These are phyloP conservation scores for Lysandra coridon DNA, from an alignment of 2,888 invertebrate genomes.

Conservation along the genomic window DNA sequence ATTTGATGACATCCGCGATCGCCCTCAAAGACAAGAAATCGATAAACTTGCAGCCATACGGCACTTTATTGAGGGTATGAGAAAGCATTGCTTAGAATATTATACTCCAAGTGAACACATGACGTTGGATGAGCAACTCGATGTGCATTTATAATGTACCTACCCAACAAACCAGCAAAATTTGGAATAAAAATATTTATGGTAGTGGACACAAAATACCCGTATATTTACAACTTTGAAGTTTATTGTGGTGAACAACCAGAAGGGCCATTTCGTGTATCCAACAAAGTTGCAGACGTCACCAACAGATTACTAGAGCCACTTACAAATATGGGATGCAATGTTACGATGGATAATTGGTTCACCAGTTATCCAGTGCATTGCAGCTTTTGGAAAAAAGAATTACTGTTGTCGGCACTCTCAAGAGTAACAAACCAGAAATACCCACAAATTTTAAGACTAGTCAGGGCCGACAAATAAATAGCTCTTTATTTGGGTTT, in stretches of 20 bases:
- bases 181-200: constrained; percentile 4
- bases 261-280: constrained; percentile 10
- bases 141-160: constrained; percentile 6
- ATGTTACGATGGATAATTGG: constrained; percentile 22
- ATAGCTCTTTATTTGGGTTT: no score
- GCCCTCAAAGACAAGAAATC: constrained; percentile 15
- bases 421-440: no score
- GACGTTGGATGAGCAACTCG: constrained; percentile 11
- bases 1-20: constrained; percentile 22
- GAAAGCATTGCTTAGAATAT: background rate
- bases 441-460: no score
- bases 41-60: background rate
- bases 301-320: constrained; percentile 16
- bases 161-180: constrained; percentile 8
- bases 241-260: background rate
- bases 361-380: constrained; percentile 3
- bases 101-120: background rate
- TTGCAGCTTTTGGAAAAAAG: no score
- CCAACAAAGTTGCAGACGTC: constrained; percentile 20
- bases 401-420: no score
- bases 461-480: no score
- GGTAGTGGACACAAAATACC: background rate
- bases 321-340: constrained; percentile 16
- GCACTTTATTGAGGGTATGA: background rate
- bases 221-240: constrained; percentile 16